phyloP scores from a whole-genome alignment of 1,140 invertebrate species.

The Plectrocnemia conspersa region DNA sequence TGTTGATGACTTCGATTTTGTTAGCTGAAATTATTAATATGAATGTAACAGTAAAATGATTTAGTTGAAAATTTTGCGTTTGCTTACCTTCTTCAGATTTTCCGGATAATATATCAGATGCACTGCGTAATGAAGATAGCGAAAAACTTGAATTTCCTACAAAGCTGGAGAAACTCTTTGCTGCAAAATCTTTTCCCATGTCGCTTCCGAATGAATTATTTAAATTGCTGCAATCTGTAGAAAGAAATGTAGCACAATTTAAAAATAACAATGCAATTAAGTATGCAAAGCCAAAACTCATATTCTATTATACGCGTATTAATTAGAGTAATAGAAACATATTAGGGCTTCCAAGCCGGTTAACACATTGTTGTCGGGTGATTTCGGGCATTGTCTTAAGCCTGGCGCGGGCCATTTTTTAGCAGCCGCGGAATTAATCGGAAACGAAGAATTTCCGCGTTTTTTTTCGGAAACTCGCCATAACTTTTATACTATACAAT shows the following conservation, averaged over 20 bases:
- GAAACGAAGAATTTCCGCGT: too few species aligned
- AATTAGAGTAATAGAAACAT: too few species aligned
- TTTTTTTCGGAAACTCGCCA: too few species aligned
- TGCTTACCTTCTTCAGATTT: constrained; percentile 1
- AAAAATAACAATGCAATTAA: background rate
- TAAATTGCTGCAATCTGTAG: constrained; percentile 46
- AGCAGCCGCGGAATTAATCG: too few species aligned
- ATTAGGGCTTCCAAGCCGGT: too few species aligned
- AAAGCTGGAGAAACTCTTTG: constrained; percentile 45
- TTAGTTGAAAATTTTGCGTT: background rate
- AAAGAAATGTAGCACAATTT: constrained; percentile 13
- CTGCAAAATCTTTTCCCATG: constrained; percentile 44
- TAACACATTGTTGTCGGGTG: too few species aligned
- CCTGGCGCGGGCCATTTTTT: too few species aligned
- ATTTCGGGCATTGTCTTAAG: too few species aligned
- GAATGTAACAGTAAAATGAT: background rate
- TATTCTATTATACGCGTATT: too few species aligned
- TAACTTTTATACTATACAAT: too few species aligned
- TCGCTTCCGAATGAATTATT: constrained; percentile 48
- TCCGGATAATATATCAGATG: too few species aligned
- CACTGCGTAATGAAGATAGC: constrained; percentile 18
- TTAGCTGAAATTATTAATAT: constrained; percentile 40
- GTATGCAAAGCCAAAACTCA: too few species aligned
- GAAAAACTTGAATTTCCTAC: constrained; percentile 41
- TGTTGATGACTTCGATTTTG: constrained; percentile 51